Conservation (phyloP, 2,888 invertebrate species). For the Laothoe populi region DNA sequence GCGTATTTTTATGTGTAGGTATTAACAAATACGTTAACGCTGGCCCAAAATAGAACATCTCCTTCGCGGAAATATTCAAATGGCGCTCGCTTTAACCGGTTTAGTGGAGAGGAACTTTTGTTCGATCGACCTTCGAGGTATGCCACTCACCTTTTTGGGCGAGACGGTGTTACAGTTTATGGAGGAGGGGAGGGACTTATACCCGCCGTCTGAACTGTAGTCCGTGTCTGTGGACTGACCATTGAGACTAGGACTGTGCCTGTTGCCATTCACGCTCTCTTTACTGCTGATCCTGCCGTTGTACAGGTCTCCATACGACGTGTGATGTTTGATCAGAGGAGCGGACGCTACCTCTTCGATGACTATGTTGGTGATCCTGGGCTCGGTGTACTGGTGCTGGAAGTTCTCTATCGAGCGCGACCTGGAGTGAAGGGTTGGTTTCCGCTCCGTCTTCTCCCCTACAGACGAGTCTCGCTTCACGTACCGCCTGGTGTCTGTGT, state of each 20-base stretch:
- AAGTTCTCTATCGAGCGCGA: constrained; percentile 82
- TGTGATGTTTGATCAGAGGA: constrained; percentile 73
- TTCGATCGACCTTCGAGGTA: constrained; percentile 77
- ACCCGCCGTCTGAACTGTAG: constrained; percentile 81
- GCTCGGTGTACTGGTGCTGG: constrained; percentile 65
- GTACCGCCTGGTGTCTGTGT: constrained; percentile 60
- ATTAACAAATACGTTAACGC: no score
- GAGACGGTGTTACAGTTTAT: constrained; percentile 71
- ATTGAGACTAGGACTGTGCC: constrained; percentile 72
- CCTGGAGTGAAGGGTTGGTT: constrained; percentile 62
- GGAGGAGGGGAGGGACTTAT: constrained; percentile 81
- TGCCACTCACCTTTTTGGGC: constrained; percentile 78
- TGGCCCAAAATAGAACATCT: no score
- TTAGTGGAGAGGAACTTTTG: constrained; percentile 76
- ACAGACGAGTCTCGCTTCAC: constrained; percentile 73
- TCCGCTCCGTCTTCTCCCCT: constrained; percentile 66
- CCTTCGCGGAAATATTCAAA: constrained; percentile 51
- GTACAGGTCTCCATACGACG: constrained; percentile 77
- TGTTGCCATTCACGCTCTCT: constrained; percentile 72
- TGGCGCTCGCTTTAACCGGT: constrained; percentile 76
- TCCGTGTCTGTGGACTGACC: constrained; percentile 81
- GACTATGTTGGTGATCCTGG: constrained; percentile 56
- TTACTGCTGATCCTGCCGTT: constrained; percentile 75
- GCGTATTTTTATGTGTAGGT: no score
- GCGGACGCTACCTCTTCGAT: constrained; percentile 71